Evolutionary conservation across 2,888 invertebrate species (phyloP), one percentile per base, ranked within the genome.

Genomic region (Drosophila emarginata): DNA sequence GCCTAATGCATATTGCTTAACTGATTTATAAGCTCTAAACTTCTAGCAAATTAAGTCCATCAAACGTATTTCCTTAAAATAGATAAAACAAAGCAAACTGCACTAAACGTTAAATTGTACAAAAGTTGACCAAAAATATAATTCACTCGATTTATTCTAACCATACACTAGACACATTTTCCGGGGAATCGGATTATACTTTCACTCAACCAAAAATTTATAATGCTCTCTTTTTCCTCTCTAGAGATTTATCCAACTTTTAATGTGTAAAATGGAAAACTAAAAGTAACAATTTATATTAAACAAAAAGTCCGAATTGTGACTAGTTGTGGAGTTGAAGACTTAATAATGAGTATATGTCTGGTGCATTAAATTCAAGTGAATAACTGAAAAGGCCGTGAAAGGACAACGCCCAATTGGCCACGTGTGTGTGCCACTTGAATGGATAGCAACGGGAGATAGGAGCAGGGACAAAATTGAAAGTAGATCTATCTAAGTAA

Each of bases 391-490:
- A 45, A 18, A 21, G 21, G 4, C 45, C 18, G 12, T 12, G 18
- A 4, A 11, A 45, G 45, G 45, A 45, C 45, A 45, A 45, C 45
- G 45, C 45, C 45, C 45, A 45, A 45, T 45, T 45, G 45, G 45
- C 45, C 45, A 45, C 45, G 45, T 45, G 45, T 45, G 45, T 45
- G 45, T 45, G 45, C 45, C 45, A 45, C 45, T 45, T 45, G 45
- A 45, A 45, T 45, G 45, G 18, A 11, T 45, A 45, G 6, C 26
- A 52, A 23, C 11, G 37, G 15, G n/a, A n/a, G 6, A 32, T 12
- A 51, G 2, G 6, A 11, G 37, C 21, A 23, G 18, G 39, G 23
- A 57, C n/a, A 39, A 45, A 45, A 45, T 45, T 57, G 54, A 56
- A 32, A 36, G 36, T 54, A 36, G 15, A 54, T 32, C 28, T 54